Conservation (phyloP, 1,140 invertebrate genomes). For the Drosophila nasuta region DNA sequence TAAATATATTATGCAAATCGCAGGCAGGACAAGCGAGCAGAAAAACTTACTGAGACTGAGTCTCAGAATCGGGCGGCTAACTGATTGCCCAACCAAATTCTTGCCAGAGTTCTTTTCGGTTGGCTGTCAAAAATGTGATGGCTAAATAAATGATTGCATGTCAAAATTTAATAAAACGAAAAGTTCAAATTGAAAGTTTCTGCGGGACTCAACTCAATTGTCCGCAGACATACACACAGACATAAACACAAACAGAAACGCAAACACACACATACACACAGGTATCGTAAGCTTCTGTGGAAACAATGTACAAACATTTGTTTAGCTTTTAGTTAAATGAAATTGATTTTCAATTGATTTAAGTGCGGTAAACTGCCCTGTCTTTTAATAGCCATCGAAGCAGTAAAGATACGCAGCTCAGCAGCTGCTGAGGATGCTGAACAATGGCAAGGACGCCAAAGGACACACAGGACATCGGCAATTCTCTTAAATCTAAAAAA, state of each 20-base stretch:
- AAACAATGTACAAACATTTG: constrained; percentile 64
- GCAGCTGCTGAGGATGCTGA: background rate
- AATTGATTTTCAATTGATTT: constrained; percentile 79
- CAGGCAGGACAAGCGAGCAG: constrained; percentile 19
- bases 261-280: background rate
- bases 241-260: background rate
- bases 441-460: background rate
- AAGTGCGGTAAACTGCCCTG: constrained; percentile 56
- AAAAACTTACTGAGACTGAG: constrained; percentile 3
- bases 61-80: constrained; percentile 1
- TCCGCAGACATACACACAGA: background rate
- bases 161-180: constrained; percentile 69
- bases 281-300: no score
- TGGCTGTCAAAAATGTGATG: constrained; percentile 50
- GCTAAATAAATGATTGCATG: constrained; percentile 67
- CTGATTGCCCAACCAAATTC: constrained; percentile 37
- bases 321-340: constrained; percentile 77
- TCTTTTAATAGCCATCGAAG: constrained; percentile 7
- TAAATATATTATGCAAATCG: constrained; percentile 53
- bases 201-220: background rate
- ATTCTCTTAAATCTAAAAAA: background rate
- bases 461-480: background rate
- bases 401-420: background rate
- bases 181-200: constrained; percentile 55
- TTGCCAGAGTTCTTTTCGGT: constrained; percentile 11